Conservation (phyloP, 2,113 vertebrate genomes). For the Pelecanus crispus region DNA sequence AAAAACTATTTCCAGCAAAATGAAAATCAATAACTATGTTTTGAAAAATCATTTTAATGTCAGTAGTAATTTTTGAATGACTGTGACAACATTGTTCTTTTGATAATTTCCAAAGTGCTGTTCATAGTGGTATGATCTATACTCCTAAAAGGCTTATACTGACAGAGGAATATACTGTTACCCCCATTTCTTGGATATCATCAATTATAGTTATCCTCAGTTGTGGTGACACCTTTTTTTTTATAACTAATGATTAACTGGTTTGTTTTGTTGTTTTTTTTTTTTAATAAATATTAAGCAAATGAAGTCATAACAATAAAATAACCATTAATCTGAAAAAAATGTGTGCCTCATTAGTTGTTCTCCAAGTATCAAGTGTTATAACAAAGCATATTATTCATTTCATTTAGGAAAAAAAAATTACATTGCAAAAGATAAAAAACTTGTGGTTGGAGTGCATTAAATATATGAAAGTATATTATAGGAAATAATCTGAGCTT, state of each 20-base stretch:
- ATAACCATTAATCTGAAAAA: background rate
- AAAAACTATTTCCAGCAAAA: background rate
- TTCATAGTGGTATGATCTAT: background rate
- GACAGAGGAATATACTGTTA: background rate
- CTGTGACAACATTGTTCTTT: background rate
- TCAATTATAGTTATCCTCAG: background rate
- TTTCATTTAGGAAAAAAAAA: background rate
- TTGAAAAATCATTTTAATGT: background rate
- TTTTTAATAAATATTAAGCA: background rate
- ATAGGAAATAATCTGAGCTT: background rate
- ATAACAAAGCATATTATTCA: background rate
- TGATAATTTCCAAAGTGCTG: background rate
- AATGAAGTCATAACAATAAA: background rate
- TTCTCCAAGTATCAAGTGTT: background rate
- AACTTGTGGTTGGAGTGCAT: background rate
- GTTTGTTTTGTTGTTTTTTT: too few species aligned
- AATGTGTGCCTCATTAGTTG: background rate
- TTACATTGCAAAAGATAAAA: background rate
- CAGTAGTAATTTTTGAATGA: background rate
- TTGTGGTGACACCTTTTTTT: background rate
- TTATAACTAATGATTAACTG: background rate
- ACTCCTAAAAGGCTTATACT: background rate
- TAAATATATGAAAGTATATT: background rate
- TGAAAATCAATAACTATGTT: background rate
- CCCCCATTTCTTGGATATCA: background rate